Evolutionary conservation across 2,113 vertebrate genomes (phyloP).

Genomic region (Alligator sinensis): DNA sequence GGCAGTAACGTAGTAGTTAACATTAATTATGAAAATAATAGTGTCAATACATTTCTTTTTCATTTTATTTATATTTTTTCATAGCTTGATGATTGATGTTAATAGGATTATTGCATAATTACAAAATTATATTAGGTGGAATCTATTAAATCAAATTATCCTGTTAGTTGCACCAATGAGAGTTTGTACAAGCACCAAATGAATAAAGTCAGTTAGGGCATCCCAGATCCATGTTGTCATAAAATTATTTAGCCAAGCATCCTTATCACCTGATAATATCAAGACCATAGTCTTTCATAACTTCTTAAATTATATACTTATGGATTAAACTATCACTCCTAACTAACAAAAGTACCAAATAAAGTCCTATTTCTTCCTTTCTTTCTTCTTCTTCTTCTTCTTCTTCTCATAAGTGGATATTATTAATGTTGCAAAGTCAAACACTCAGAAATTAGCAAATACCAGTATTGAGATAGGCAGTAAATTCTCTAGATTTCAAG

Average conservation of each 20-base stretch:
- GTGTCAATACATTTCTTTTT: neutral
- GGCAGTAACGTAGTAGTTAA: neutral
- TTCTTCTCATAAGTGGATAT: too few relatives aligned
- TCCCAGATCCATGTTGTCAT: neutral
- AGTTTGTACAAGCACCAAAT: neutral
- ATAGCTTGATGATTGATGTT: slow-evolving; percentile 24
- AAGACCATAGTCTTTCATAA: neutral
- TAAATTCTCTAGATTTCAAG: too few relatives aligned
- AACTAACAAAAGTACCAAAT: too few relatives aligned
- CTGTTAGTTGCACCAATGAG: neutral
- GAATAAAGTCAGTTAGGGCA: neutral
- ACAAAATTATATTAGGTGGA: neutral
- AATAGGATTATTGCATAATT: slow-evolving; percentile 20
- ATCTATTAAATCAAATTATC: neutral
- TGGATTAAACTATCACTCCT: too few relatives aligned
- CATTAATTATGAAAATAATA: neutral
- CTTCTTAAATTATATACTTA: too few relatives aligned
- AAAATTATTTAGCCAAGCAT: neutral
- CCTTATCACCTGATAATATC: neutral
- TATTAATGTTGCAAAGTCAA: too few relatives aligned
- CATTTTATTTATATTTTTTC: slow-evolving; percentile 17
- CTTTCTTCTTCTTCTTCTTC: too few relatives aligned
- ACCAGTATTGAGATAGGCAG: too few relatives aligned
- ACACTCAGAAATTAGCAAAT: too few relatives aligned
- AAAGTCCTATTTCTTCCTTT: too few relatives aligned